Percentiles rank a stretch among this genome's conserved stretches.
Conservation (phyloP, 2,113 vertebrate genomes). For the Tupaia chinensis region DNA sequence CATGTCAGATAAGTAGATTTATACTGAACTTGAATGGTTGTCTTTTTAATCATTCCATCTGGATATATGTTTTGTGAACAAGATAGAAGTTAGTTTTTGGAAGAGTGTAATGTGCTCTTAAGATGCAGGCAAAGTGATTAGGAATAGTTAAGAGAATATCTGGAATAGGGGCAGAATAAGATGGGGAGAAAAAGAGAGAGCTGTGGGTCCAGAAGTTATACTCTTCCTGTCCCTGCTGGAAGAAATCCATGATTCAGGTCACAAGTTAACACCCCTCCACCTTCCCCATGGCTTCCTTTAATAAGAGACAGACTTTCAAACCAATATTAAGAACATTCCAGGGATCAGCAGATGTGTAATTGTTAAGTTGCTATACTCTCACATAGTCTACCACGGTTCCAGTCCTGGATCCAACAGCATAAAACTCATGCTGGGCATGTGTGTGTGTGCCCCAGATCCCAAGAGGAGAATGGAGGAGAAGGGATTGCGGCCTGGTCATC, state of each 20-base stretch:
- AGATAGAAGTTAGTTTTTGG: constrained; percentile 7
- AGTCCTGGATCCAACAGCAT: no score
- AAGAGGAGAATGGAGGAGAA: no score
- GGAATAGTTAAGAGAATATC: neutral
- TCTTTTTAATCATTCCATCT: neutral
- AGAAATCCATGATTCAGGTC: neutral
- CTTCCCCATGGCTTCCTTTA: neutral
- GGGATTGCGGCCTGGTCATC: no score
- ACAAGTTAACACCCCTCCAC: neutral
- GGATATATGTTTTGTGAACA: neutral
- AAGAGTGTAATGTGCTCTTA: neutral
- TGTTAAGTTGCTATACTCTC: no score
- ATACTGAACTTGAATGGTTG: neutral
- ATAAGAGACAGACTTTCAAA: neutral
- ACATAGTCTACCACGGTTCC: no score
- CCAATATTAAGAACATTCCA: neutral
- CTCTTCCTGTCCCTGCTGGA: neutral
- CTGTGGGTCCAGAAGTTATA: neutral
- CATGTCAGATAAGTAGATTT: neutral
- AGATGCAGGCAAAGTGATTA: neutral
- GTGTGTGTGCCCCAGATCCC: no score
- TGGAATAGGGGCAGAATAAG: neutral
- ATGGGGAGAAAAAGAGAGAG: neutral
- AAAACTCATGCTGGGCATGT: no score
- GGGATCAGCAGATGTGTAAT: no score